Percentiles rank a stretch among this genome's conserved stretches.
These are phyloP conservation scores for Etheostoma perlongum DNA, from an alignment of 2,797 vertebrate species.

Conservation along the genomic window DNA sequence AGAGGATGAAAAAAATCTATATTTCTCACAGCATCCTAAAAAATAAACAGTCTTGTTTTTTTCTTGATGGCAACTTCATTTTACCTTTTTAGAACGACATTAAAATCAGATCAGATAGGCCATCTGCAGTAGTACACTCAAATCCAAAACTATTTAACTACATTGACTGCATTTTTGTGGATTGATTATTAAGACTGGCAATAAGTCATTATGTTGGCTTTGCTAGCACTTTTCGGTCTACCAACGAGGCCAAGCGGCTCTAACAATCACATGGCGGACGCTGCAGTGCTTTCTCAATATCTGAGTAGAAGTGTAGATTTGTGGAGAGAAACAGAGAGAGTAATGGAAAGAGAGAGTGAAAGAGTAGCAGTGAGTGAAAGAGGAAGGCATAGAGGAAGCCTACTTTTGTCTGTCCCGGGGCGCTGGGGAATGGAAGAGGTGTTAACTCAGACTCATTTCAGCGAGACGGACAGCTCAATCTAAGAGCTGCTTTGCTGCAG, in stretches of 20 bases:
- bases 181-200: conserved; percentile 59
- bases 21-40: conserved; percentile 14
- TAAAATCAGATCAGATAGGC: conserved; percentile 28
- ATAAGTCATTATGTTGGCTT: conserved; percentile 62
- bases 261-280: conserved; percentile 46
- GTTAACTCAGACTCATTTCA: conserved; percentile 90
- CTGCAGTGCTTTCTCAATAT: conserved; percentile 49
- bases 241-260: conserved; percentile 48
- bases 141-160: conserved; percentile 51
- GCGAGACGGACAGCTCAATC: conserved; percentile 91
- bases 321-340: conserved; percentile 40
- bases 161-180: conserved; percentile 61
- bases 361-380: conserved; percentile 53
- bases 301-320: conserved; percentile 52
- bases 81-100: conserved; percentile 20
- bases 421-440: conserved; percentile 81
- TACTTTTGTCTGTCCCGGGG: conserved; percentile 82
- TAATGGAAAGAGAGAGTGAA: conserved; percentile 58
- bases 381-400: conserved; percentile 76
- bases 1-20: conserved; percentile 13
- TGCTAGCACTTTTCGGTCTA: conserved; percentile 49
- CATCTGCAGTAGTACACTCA: conserved; percentile 37
- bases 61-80: conserved; percentile 16
- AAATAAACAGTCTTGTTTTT: conserved; percentile 13
- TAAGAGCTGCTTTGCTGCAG: conserved; percentile 86